A percentile compares a stretch with the other conserved stretches of the same genome.
Evolutionary conservation across 2,113 vertebrate species (phyloP).

Genomic region (Amia ocellicauda): DNA sequence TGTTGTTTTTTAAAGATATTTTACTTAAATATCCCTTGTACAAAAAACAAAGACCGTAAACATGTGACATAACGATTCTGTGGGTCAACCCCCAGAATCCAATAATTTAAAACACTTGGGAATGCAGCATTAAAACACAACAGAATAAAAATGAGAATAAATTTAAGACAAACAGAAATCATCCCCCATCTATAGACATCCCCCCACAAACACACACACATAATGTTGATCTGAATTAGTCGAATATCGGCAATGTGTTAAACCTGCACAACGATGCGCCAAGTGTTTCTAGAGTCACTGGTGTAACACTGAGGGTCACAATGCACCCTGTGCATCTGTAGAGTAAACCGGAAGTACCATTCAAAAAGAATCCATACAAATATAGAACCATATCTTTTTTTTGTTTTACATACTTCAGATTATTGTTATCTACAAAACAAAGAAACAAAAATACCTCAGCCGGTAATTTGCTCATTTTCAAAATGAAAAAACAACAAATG

Average conservation of each 20-base stretch:
- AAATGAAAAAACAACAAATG: background rate
- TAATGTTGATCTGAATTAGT: conserved; percentile 5
- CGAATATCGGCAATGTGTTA: background rate
- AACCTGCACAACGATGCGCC: conserved; percentile 24
- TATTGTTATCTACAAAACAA: conserved; percentile 1
- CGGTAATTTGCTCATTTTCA: background rate
- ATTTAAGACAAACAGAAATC: conserved; percentile 6
- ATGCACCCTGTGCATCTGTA: conserved; percentile 37
- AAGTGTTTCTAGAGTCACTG: conserved; percentile 40
- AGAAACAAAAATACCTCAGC: no score
- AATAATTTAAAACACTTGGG: conserved; percentile 67
- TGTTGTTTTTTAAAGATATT: conserved; percentile 59
- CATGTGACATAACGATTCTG: conserved; percentile 55
- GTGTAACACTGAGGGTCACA: conserved; percentile 30
- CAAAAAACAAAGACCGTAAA: conserved; percentile 71
- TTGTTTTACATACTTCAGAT: conserved; percentile 28
- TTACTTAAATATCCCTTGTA: conserved; percentile 74
- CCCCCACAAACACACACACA: background rate
- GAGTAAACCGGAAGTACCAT: conserved; percentile 63
- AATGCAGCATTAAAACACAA: conserved; percentile 57
- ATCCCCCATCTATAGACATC: background rate
- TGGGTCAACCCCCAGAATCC: conserved; percentile 70
- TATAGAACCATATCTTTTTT: background rate
- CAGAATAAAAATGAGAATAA: conserved; percentile 42
- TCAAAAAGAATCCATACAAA: conserved; percentile 30